These are phyloP conservation scores for Ormyrus labotus DNA, from an alignment of 2,888 invertebrate species.

Conservation along the genomic window DNA sequence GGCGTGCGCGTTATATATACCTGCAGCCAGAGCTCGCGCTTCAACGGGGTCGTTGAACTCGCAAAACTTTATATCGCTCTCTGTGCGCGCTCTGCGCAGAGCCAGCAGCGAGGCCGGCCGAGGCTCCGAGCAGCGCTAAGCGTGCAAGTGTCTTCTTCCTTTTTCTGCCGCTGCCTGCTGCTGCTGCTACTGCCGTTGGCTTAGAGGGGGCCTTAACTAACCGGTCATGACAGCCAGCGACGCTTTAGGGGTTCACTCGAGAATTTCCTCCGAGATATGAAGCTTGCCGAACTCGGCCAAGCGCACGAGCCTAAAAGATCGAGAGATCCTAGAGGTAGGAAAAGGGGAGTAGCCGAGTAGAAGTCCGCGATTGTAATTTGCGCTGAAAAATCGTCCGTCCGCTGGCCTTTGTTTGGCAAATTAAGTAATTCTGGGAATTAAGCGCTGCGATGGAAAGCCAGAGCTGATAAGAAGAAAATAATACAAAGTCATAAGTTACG, in stretches of 20 bases:
- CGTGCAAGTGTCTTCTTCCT: background rate
- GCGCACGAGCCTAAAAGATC: background rate
- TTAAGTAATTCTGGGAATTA: background rate
- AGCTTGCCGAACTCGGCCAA: constrained; percentile 18
- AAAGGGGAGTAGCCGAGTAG: too few relatives aligned
- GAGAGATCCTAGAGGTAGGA: background rate
- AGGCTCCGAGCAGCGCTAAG: background rate
- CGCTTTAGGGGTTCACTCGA: constrained; percentile 1
- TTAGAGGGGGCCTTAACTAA: background rate
- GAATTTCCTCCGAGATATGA: background rate
- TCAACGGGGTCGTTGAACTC: constrained; percentile 44
- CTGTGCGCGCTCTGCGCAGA: constrained; percentile 12
- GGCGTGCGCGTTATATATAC: background rate
- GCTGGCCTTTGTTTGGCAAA: constrained; percentile 5
- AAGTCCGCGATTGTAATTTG: too few relatives aligned
- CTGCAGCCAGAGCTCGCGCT: constrained; percentile 13
- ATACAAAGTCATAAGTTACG: too few relatives aligned
- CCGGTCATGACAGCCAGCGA: constrained; percentile 30
- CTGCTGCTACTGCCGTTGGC: background rate
- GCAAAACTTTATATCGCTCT: constrained; percentile 45
- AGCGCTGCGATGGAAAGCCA: too few relatives aligned
- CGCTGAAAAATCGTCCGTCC: constrained; percentile 15
- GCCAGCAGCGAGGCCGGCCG: background rate
- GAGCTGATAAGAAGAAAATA: too few relatives aligned
- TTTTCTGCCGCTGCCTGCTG: background rate